Base-by-base conservation (phyloP, 2,888 invertebrate species). In the Cordilura impudica region DNA sequence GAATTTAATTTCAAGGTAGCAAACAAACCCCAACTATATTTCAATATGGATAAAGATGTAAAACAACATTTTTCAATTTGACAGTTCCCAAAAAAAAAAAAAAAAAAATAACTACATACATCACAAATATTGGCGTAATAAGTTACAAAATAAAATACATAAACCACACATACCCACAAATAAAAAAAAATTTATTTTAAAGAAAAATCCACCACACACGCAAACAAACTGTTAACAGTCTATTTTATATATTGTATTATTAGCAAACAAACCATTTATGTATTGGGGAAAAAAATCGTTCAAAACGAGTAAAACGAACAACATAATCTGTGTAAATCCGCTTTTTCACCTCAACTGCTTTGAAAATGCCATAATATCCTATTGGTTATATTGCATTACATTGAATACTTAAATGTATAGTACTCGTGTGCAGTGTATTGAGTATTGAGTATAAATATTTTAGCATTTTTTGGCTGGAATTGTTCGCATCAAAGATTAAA, bases 261-360 rank as follows among this genome's bases (percentile, higher is more conserved):
- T 26, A 47, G 31, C 21, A 49, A 10, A 21, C 7, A 18, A 47
- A 53, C n/a, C n/a, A n/a, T n/a, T n/a, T n/a, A n/a, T n/a, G 23
- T 14, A 39, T 39, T 39, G 16, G 21, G 51, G 19, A 49, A 51
- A 63, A 63, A 49, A 23, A 18, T 39, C 19, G 12, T 19, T 16
- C 56, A 10, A 21, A 29, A 47, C 47, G 29, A 18, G 45, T 26
- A 23, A 51, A 54, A 31, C 12, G 43, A 49, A 74, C 74, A 74
- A 74, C 63, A 60, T 78, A 78, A 78, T 78, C 78, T 74, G 66
- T 43, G 14, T 61, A 78, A 81, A 81, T 78, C 67, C 70, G 65
- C 71, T 73, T 72, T 82, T 82, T 71, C 74, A 82, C 81, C 82
- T 79, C 77, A 77, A 82, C 75, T 81, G 81, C 77, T 77, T 70